Base-by-base conservation (phyloP, 2,797 vertebrate genomes). In the Triplophysa bombifrons region DNA sequence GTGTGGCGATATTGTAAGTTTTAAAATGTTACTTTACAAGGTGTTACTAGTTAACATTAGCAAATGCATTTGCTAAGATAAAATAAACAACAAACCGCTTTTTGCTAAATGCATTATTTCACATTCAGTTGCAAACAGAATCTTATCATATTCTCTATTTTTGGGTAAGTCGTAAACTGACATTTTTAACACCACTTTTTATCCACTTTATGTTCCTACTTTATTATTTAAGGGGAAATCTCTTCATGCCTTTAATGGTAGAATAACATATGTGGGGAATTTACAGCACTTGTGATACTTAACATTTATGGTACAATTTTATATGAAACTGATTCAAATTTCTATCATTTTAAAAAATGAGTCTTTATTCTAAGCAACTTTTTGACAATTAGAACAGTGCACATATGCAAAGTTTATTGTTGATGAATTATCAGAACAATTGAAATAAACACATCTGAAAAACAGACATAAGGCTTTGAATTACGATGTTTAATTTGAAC, bases 151-250 rank as follows among this genome's bases (percentile, higher is more conserved):
- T 48, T 30, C n/a, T 14, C 20, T 16, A 51, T 0, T 4, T 14
- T 22, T 70, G 20, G 46, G 1, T 2, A 64, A 66, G 11, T 73
- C 58, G 2, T 44, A 65, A 22, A 30, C 58, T 41, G 58, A 16
- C 20, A 51, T 5, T 4, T 65, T 56, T 17, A 65, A 55, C 77
- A 66, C 77, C 77, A 72, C 77, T 73, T 66, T 80, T 72, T 80
- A 80, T 80, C 70, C 77, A 72, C 77, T 73, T 64, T 4, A 30
- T 70, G 9, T 27, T 44, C 6, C 41, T n/a, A 44, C 3, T 10
- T 34, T 50, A 46, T 14, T 61, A 30, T 34, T 63, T 20, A 30
- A 20, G 8, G 41, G 6, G 3, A 16, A 20, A 10, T 16, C 19
- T n/a, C 17, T n/a, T 51, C 5, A 51, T 51, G 4, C 13, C 13